phyloP scores from a whole-genome alignment of 1,140 invertebrate species.

The Copidosoma floridanum region DNA sequence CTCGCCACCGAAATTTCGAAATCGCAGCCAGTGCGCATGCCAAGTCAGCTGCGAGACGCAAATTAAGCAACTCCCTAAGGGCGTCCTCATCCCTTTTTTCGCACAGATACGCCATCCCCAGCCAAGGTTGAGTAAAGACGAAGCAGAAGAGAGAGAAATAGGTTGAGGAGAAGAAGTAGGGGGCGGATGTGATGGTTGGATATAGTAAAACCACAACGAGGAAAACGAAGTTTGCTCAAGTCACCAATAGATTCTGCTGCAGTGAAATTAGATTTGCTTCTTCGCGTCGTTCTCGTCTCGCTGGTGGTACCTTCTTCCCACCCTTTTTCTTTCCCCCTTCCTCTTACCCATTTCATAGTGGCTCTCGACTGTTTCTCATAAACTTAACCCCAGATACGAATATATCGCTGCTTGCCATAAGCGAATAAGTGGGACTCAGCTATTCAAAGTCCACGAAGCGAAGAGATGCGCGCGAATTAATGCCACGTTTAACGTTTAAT shows the following conservation, averaged over 20 bases:
- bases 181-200: neutral
- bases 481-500: neutral
- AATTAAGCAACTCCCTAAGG: conserved; percentile 42
- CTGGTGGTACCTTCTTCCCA: neutral
- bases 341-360: neutral
- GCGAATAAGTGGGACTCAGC: neutral
- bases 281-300: too few species aligned
- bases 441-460: neutral
- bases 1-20: too few species aligned
- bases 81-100: too few species aligned
- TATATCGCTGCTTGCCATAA: conserved; percentile 6
- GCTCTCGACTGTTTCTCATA: conserved; percentile 8
- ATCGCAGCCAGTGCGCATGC: conserved; percentile 20
- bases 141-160: neutral
- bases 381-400: conserved; percentile 12
- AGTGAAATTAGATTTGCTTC: conserved; percentile 19
- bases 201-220: too few species aligned
- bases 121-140: too few species aligned
- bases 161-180: neutral
- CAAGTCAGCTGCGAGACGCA: conserved; percentile 37
- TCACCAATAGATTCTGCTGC: conserved; percentile 14
- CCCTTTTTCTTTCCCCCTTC: neutral
- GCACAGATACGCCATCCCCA: neutral
- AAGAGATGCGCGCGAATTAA: neutral
- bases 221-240: conserved; percentile 19